A percentile compares a stretch with the other conserved stretches of the same genome.
Conservation (phyloP, 2,888 invertebrate genomes). For the Nomada fucata region DNA sequence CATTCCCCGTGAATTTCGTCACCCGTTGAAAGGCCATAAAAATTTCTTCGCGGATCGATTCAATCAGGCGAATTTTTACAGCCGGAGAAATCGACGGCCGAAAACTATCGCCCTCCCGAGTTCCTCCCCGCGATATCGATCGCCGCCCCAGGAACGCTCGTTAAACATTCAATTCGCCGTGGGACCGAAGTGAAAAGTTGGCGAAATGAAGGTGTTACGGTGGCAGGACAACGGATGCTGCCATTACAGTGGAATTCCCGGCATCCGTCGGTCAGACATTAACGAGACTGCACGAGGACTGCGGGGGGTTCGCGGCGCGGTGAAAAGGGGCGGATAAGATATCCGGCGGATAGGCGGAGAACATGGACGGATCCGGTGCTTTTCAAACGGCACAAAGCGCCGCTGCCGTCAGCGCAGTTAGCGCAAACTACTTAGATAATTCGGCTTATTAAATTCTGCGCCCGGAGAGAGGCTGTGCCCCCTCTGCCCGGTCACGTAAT, state of each 20-base stretch:
- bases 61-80: background rate
- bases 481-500: slow-evolving; percentile 64
- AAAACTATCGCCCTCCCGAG: background rate
- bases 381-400: slow-evolving; percentile 58
- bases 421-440: slow-evolving; percentile 72
- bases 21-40: too few relatives aligned
- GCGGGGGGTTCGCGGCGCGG: slow-evolving; percentile 3
- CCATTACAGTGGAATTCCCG: slow-evolving; percentile 47
- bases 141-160: background rate
- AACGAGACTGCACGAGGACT: slow-evolving; percentile 41
- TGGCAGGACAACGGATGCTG: slow-evolving; percentile 1
- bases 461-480: slow-evolving; percentile 18
- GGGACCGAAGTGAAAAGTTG: slow-evolving; percentile 17
- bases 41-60: too few relatives aligned
- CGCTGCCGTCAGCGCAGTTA: slow-evolving; percentile 53
- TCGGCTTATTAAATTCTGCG: slow-evolving; percentile 70
- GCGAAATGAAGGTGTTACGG: slow-evolving; percentile 20
- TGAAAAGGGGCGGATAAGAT: slow-evolving; percentile 13
- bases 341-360: slow-evolving; percentile 38
- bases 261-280: slow-evolving; percentile 45
- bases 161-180: slow-evolving; percentile 34
- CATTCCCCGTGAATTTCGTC: too few relatives aligned
- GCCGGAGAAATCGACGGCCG: background rate
- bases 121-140: background rate
- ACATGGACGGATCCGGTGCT: slow-evolving; percentile 35